Conservation (phyloP, 2,797 vertebrate species). For the Saxicola maurus region DNA sequence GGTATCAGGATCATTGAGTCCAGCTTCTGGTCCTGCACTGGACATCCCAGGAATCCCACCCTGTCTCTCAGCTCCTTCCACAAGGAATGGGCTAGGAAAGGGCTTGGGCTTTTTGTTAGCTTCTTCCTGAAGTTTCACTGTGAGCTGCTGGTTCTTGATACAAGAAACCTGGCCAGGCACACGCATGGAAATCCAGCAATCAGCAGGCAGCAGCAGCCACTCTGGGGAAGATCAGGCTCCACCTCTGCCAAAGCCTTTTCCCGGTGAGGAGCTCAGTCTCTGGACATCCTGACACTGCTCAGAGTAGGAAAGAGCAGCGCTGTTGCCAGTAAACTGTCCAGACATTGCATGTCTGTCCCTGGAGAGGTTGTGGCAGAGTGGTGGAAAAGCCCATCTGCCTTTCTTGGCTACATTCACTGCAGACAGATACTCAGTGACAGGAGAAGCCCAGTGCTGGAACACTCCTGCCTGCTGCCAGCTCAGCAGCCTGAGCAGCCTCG, state of each 20-base stretch:
- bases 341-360: not conserved
- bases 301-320: fast-evolving
- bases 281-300: not conserved
- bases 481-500: not conserved
- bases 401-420: not conserved
- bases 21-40: not conserved
- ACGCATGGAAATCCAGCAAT: not conserved
- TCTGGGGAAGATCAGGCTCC: not conserved
- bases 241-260: not conserved
- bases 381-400: not conserved
- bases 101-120: not conserved
- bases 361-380: not conserved
- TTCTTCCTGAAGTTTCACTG: not conserved
- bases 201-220: not conserved
- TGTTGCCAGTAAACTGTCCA: not conserved
- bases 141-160: not conserved
- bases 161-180: not conserved
- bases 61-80: not conserved
- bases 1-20: not conserved
- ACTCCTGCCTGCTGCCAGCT: not conserved
- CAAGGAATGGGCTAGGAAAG: not conserved
- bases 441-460: not conserved
- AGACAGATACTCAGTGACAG: not conserved
- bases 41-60: not conserved
- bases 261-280: not conserved